Percentiles rank a stretch among this genome's conserved stretches.
These are phyloP conservation scores for Phrynocephalus forsythii DNA, from an alignment of 2,797 vertebrate genomes.

Conservation along the genomic window DNA sequence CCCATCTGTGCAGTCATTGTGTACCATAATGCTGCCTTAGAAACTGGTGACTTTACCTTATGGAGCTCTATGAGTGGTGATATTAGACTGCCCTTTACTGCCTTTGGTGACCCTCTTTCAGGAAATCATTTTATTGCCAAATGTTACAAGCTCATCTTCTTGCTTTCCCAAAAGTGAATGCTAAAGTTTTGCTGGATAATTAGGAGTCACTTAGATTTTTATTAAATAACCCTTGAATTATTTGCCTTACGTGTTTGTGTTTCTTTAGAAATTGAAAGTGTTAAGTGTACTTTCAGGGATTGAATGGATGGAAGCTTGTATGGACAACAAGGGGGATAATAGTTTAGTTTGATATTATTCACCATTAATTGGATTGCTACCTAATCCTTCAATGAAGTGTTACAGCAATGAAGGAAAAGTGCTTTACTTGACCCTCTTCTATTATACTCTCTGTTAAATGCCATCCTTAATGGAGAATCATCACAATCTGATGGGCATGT, in stretches of 20 bases:
- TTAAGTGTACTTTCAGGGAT: background rate
- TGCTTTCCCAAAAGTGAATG: slow-evolving; percentile 1
- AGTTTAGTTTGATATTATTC: background rate
- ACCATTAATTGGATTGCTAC: slow-evolving; percentile 1
- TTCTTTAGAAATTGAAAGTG: background rate
- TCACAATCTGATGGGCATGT: background rate
- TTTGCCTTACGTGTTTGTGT: background rate
- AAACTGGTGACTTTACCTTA: background rate
- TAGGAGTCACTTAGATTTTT: background rate
- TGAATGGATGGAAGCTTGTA: background rate
- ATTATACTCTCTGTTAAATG: background rate
- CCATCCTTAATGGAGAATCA: background rate
- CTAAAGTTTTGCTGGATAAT: background rate
- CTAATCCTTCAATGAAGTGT: background rate
- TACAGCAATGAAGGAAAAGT: background rate
- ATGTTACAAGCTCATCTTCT: background rate
- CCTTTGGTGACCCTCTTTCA: background rate
- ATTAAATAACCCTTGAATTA: background rate
- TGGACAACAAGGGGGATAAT: background rate
- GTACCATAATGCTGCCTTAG: background rate
- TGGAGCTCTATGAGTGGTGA: background rate
- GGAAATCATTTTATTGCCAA: background rate
- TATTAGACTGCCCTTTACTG: slow-evolving; percentile 30
- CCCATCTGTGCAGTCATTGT: background rate
- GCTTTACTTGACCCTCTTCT: background rate